Base-by-base conservation (phyloP, 2,113 vertebrate genomes). In the Nymphicus hollandicus region DNA sequence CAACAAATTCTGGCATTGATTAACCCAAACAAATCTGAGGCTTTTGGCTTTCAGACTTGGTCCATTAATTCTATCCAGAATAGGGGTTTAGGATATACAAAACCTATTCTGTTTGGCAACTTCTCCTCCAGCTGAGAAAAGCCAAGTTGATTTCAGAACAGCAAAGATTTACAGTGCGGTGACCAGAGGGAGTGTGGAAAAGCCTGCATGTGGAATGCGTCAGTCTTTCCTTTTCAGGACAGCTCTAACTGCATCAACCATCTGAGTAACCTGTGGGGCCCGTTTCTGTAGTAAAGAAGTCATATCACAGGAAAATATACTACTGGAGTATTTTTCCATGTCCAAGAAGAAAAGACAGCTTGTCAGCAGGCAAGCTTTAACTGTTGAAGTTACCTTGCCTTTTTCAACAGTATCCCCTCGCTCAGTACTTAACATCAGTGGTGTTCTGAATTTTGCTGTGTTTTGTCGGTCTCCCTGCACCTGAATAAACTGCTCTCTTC, bases 21-120 rank as follows among this genome's bases (percentile, higher is more conserved):
- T 91, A 96, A 95, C 89, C 74, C 85, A 96, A 96, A 96, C 92
- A 96, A 95, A 96, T 91, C 68, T 96, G 95, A 96, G 87, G 74
- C 56, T 94, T 91, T 96, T 96, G 93, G 96, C 93, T 95, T 95
- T 95, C 81, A 50, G 49, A 55, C 68, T 94, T 7, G 27, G 78
- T 73, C 94, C 84, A 55, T 96, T 95, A 95, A 80, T 91, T 77
- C 86, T 82, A 50, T 76, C 61, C 92, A 94, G 92, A 94, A 66
- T 72, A 89, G 73, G 65, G 87, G 73, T 95, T 95, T 96, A 92
- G 82, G 64, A 93, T 96, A 92, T 78, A 96, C 92, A 95, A 86
- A 96, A 73, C 70, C 84, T 89, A 89, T 91, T 94, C 90, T 93
- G 52, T 86, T 94, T 96, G 88, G 93, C 92, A 96, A 1, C 37